phyloP scores from a whole-genome alignment of 2,113 vertebrate genomes.

The Chloropsis cyanopogon region DNA sequence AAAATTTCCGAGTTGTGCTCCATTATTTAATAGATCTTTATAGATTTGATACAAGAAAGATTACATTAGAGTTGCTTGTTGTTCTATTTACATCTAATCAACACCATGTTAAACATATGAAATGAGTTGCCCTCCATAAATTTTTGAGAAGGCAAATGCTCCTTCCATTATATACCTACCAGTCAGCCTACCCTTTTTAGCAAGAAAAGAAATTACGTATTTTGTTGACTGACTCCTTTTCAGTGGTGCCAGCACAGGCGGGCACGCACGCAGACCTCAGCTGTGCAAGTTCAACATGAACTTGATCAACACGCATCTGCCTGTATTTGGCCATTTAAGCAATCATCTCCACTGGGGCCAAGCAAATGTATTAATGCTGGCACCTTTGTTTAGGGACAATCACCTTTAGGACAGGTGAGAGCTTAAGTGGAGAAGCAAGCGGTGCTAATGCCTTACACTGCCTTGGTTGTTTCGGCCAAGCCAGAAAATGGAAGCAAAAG shows the following conservation, averaged over 20 bases:
- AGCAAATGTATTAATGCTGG: background rate
- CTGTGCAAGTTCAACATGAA: background rate
- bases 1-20: background rate
- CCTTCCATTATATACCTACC: background rate
- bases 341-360: background rate
- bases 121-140: background rate
- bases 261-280: rapidly evolving
- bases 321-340: background rate
- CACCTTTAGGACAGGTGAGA: background rate
- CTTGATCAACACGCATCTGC: rapidly evolving
- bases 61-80: background rate
- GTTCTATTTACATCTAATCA: background rate
- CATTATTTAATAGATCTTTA: background rate
- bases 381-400: background rate
- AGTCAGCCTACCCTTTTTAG: background rate
- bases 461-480: background rate
- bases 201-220: background rate
- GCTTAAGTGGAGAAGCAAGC: background rate
- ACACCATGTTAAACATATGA: background rate
- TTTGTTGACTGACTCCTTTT: background rate
- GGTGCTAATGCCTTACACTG: background rate
- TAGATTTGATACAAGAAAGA: background rate
- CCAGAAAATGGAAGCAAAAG: background rate
- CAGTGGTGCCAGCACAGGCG: rapidly evolving
- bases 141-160: background rate